Conservation (phyloP, 2,113 vertebrate genomes). For the Vulpes ferrilata region DNA sequence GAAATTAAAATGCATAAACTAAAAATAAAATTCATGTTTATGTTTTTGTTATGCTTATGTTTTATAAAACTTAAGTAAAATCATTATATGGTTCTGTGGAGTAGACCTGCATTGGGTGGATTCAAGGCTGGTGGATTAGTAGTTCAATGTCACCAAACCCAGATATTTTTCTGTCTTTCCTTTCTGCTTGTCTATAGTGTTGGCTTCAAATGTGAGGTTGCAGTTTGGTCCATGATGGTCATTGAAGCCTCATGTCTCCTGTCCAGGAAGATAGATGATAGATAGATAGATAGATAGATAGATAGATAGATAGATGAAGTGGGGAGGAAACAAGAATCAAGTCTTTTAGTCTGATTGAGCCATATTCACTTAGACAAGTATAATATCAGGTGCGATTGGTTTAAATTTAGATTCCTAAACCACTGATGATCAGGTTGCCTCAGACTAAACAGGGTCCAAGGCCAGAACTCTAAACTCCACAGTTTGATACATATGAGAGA, state of each 20-base stretch:
- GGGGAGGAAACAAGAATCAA: not conserved
- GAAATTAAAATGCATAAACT: not conserved
- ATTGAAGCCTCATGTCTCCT: not conserved
- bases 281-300: not conserved
- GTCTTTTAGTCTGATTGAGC: not conserved
- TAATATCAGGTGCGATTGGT: not conserved
- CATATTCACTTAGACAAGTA: not conserved
- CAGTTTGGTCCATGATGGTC: not conserved
- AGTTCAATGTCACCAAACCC: not conserved
- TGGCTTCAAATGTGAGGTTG: not conserved
- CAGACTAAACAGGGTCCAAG: not conserved
- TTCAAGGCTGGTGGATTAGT: not conserved
- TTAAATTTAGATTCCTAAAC: not conserved
- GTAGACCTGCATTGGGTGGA: not conserved
- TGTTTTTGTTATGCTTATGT: not conserved
- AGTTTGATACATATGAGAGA: not conserved
- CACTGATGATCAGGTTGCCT: not conserved
- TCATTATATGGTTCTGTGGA: not conserved
- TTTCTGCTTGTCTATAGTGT: not conserved
- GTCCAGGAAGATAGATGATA: not conserved
- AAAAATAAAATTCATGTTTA: not conserved
- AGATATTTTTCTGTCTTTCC: not conserved
- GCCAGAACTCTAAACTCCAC: not conserved
- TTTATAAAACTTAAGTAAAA: not conserved
- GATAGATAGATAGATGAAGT: not conserved